Conservation (phyloP, 92 coral and sea anemone genomes). For the Heliopora coerulea region DNA sequence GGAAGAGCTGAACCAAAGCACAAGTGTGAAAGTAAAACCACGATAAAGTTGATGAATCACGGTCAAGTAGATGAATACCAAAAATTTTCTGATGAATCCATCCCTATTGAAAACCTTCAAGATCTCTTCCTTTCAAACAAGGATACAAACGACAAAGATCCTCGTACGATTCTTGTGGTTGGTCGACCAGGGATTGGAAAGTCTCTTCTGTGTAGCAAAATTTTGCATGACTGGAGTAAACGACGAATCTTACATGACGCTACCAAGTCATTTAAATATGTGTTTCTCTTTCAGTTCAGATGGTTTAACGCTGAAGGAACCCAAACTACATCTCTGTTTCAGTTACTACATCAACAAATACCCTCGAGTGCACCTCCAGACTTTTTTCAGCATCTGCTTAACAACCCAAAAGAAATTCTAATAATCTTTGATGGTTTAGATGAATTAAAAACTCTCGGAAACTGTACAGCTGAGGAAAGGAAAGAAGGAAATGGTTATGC, state of each 20-base stretch:
- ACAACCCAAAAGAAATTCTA: constrained; percentile 39
- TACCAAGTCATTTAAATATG: constrained; percentile 21
- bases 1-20: too few relatives aligned
- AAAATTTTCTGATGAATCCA: constrained; percentile 22
- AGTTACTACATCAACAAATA: constrained; percentile 37
- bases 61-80: constrained; percentile 36
- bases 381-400: constrained; percentile 30
- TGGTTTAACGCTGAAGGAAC: constrained; percentile 38
- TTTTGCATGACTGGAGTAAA: constrained; percentile 56
- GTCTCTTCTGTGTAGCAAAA: constrained; percentile 47
- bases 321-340: constrained; percentile 32
- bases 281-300: constrained; percentile 47
- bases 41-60: constrained; percentile 34
- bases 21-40: too few relatives aligned
- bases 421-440: constrained; percentile 69
- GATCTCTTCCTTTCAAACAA: constrained; percentile 46
- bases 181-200: constrained; percentile 71
- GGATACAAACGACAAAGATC: constrained; percentile 25
- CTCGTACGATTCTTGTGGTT: constrained; percentile 50
- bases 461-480: constrained; percentile 16
- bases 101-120: constrained; percentile 20
- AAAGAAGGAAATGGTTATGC: constrained; percentile 14
- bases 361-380: constrained; percentile 10
- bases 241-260: too few relatives aligned
- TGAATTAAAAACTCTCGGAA: constrained; percentile 37